A percentile compares a stretch with the other conserved stretches of the same genome.
Evolutionary conservation across 2,113 vertebrate species (phyloP).

Genomic region (Serilophus lunatus): DNA sequence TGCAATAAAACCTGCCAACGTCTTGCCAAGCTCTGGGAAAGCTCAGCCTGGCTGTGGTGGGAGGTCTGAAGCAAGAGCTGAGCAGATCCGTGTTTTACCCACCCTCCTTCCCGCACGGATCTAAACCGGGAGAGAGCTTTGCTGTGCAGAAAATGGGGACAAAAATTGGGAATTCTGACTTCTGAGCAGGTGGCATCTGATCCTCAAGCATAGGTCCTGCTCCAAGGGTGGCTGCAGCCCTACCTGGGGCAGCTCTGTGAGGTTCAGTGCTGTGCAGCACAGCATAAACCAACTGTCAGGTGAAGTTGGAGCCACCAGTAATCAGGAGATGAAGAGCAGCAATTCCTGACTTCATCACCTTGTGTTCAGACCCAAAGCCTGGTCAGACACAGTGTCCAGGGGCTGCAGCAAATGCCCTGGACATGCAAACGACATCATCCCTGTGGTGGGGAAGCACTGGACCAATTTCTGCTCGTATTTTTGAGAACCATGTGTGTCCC

Average conservation of each 20-base stretch:
- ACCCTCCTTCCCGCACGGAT: background rate
- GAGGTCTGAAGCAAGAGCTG: background rate
- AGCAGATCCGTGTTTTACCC: background rate
- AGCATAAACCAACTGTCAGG: background rate
- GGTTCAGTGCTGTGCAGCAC: background rate
- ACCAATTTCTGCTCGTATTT: background rate
- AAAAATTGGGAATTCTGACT: background rate
- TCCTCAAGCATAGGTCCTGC: background rate
- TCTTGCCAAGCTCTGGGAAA: conserved; percentile 18
- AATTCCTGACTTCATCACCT: background rate
- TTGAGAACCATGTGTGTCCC: background rate
- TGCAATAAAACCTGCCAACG: background rate
- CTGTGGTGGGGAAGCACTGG: background rate
- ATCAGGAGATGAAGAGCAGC: background rate
- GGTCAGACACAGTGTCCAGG: rapidly evolving
- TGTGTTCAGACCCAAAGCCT: background rate
- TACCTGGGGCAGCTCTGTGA: rapidly evolving
- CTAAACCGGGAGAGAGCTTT: rapidly evolving
- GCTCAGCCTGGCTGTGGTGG: background rate
- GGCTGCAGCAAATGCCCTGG: background rate
- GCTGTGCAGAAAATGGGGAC: rapidly evolving
- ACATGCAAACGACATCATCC: rapidly evolving
- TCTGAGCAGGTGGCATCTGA: background rate
- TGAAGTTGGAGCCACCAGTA: background rate
- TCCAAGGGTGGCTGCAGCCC: background rate